Evolutionary conservation across 2,797 vertebrate species (phyloP), one percentile per base, ranked within the genome.

Genomic region (Tapera naevia): DNA sequence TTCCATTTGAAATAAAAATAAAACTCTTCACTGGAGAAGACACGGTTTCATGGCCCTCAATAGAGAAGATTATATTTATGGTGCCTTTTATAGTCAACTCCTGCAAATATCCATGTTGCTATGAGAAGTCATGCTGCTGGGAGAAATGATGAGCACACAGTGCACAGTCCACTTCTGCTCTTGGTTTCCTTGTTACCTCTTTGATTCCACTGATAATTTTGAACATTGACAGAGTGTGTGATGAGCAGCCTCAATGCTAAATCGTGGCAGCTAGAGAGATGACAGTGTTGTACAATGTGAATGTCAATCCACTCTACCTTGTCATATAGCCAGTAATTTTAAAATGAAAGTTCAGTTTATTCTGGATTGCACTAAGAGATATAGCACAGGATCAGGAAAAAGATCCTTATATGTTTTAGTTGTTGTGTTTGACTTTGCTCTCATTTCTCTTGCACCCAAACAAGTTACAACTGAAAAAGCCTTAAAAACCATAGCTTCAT

Each of bases 121-220:
- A 5, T 5, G 10, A 53, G 19, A 48, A 76, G 6, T 32, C 5
- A 0, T 18, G 8, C 6, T 17, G 35, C 17, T 27, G 7, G 18
- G 37, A 62, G 37, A 45, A 61, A 33, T 13, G 21, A 30, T 50
- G 45, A 27, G 27, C 37, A 30, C 3, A 15, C 13, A 48, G 11
- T 3, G 5, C 37, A 54, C 6, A 0, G 0, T 46, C 10, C 5
- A 3, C 24, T 51, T 45, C 17, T 61, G 41, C 22, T 46, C 13
- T 33, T 75, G 27, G 12, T 41, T 80, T 72, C 21, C 9, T 24
- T 61, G 13, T 5, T 71, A 14, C 25, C 6, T 41, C 33, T 61
- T n/a, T 32, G 18, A n/a, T 37, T 57, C 25, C 7, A 2, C 16
- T 28, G 45, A 61, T 11, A 54, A 9, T 21, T 3, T 1, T 11